Base-by-base conservation (phyloP, 1,140 invertebrate species). In the Plutomurus gul region DNA sequence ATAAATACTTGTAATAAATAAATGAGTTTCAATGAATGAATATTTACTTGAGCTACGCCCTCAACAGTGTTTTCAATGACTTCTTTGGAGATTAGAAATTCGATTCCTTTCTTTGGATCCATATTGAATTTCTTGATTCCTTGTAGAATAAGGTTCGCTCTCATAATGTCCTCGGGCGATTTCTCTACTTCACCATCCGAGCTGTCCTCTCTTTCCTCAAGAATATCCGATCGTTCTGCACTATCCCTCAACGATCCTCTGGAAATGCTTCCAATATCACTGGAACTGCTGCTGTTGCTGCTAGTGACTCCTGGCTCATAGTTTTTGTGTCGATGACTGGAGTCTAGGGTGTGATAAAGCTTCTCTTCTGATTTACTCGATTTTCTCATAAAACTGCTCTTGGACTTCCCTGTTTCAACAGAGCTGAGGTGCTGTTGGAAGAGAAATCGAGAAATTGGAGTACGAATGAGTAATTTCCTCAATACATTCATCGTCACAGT, bases 61-160 rank as follows among this genome's bases (percentile, higher is more conserved):
- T 98, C 96, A 0, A 96, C 90, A 65, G 95, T 97, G 81, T 95
- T 90, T 83, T 94, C 91, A 18, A 99, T 87, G 60, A 99, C 88
- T 51, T 93, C 93, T 87, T 99, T 94, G 84, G 98, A 95, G 65
- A 98, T 93, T 81, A 99, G 90, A 89, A 97, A 99, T 88, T 98
- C 96, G 85, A 99, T 97, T 76, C 98, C 98, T 90, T 98, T 98
- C 87, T 99, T 99, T 20, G 96, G 96, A 87, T 99, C 96, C 95
- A 98, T 98, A 87, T 99, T 99, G 88, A 99, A 99, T 87, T 99
- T 98, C 88, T 99, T 99, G 16, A 76, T 56, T 30, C 82, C 80
- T 33, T 76, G 70, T 2, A 83, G 30, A 51, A 80, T 80, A 10
- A 76, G 18, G n/a, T 77, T 75, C n/a, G 30, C 49, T 33, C 46